phyloP scores from a whole-genome alignment of 2,113 vertebrate species.

The Amphilophus citrinellus region DNA sequence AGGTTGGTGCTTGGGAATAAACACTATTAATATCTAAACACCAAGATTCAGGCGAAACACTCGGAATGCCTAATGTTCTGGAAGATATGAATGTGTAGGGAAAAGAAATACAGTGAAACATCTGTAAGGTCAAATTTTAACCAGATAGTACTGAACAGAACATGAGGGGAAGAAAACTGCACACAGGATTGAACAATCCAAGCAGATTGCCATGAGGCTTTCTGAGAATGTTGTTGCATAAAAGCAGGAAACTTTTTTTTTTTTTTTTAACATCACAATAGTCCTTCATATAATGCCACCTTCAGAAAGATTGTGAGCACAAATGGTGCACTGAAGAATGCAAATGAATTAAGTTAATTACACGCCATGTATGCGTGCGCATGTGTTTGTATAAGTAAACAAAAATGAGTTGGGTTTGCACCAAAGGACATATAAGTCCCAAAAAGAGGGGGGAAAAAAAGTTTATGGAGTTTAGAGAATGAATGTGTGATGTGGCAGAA shows the following conservation, averaged over 20 bases:
- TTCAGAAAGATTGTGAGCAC: background rate
- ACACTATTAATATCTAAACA: slow-evolving; percentile 11
- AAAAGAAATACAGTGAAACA: background rate
- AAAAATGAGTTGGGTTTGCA: background rate
- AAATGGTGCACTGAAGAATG: background rate
- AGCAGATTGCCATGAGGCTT: background rate
- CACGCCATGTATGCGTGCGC: background rate
- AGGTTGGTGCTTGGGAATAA: background rate
- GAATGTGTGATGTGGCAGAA: too few relatives aligned
- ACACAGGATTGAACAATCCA: background rate
- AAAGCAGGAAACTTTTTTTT: background rate
- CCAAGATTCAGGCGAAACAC: background rate
- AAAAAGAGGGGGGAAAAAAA: background rate
- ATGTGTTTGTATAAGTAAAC: background rate
- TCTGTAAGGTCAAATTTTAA: slow-evolving; percentile 6
- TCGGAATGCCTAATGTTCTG: background rate
- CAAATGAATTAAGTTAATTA: background rate
- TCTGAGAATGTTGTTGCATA: background rate
- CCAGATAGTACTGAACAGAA: background rate
- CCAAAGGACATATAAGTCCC: background rate
- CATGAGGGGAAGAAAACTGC: background rate
- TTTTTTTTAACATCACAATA: background rate
- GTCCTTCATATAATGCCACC: background rate
- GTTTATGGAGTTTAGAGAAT: background rate
- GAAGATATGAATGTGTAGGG: background rate